Percentiles rank a stretch among this genome's conserved stretches.
Evolutionary conservation across 2,113 vertebrate genomes (phyloP).

Genomic region (Pardalotus punctatus): DNA sequence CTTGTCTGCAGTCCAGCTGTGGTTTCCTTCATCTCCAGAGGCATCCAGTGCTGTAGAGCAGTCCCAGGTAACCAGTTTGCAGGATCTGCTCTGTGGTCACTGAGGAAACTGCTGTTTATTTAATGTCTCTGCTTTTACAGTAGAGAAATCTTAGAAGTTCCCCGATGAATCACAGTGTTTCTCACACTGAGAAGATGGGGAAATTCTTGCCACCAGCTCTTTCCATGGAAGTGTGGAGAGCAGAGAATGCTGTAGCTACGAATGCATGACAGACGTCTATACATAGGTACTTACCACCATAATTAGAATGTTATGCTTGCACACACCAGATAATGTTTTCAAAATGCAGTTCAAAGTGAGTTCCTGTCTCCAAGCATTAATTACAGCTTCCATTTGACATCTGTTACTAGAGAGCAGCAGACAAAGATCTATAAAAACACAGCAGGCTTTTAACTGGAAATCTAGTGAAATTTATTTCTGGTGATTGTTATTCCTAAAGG

Average conservation of each 20-base stretch:
- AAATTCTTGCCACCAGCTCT: neutral
- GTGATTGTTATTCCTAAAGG: neutral
- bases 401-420: slow-evolving; percentile 51
- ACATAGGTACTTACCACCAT: neutral
- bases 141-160: neutral
- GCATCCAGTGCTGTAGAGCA: neutral
- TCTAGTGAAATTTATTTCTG: slow-evolving; percentile 30
- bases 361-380: slow-evolving; percentile 52
- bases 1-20: neutral
- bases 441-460: slow-evolving; percentile 48
- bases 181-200: neutral
- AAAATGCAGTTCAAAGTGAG: slow-evolving; percentile 15
- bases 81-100: neutral
- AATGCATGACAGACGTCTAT: neutral
- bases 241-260: neutral
- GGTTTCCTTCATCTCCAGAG: neutral
- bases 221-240: neutral
- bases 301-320: slow-evolving; percentile 14
- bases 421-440: slow-evolving; percentile 54
- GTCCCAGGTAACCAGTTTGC: neutral
- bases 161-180: neutral
- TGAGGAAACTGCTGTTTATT: neutral
- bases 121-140: neutral
- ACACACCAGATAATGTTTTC: slow-evolving; percentile 43
- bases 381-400: slow-evolving; percentile 52